Evolutionary conservation across 2,888 invertebrate genomes (phyloP).

Genomic region (Malthinus seriepunctatus): DNA sequence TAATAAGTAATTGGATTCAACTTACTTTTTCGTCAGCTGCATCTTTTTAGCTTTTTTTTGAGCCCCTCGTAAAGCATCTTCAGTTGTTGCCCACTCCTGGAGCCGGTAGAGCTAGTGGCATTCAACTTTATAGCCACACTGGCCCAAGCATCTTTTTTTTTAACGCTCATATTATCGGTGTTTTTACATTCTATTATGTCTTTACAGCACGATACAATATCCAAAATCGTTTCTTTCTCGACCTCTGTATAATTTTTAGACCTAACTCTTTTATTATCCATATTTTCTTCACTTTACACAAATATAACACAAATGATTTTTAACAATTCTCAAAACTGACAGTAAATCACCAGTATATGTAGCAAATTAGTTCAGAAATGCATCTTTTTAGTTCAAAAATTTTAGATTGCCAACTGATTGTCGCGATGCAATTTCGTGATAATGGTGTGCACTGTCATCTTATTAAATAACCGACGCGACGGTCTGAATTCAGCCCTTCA

Average conservation of each 20-base stretch:
- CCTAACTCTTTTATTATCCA: neutral
- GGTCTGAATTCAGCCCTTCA: too few relatives aligned
- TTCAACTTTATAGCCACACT: neutral
- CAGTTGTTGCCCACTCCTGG: neutral
- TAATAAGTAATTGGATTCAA: neutral
- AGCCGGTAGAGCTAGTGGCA: neutral
- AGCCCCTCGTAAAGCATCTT: neutral
- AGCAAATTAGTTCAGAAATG: too few relatives aligned
- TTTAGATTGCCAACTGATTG: too few relatives aligned
- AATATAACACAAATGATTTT: too few relatives aligned
- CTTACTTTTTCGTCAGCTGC: neutral
- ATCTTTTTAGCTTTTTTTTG: neutral
- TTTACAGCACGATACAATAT: neutral
- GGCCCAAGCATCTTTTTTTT: neutral
- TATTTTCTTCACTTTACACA: too few relatives aligned
- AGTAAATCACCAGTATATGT: too few relatives aligned
- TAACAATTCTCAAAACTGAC: too few relatives aligned
- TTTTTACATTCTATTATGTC: neutral
- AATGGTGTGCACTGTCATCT: too few relatives aligned
- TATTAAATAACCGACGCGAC: too few relatives aligned
- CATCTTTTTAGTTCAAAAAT: too few relatives aligned
- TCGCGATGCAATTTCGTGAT: too few relatives aligned
- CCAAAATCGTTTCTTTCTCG: neutral
- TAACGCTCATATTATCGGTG: neutral
- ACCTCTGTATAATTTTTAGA: neutral